Evolutionary conservation across 2,113 vertebrate genomes (phyloP), one percentile per base, ranked within the genome.

Genomic region (Tylochromis polylepis): DNA sequence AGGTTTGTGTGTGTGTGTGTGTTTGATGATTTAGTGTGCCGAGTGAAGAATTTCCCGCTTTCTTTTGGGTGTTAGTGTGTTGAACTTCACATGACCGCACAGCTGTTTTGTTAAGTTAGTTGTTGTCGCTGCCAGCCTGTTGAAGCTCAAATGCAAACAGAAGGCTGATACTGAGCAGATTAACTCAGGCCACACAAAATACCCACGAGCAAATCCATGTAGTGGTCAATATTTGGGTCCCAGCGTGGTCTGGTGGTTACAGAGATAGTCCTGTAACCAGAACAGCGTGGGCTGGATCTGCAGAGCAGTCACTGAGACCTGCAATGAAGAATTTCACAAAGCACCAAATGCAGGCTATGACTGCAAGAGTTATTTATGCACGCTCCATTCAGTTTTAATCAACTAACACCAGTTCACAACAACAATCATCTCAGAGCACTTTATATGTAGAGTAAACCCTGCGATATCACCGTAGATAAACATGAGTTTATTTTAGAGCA

Each of bases 171-270:
- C 62, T 1, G 43, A 87, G 82, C 58, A 65, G 92, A 89, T 93
- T 89, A 88, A 77, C 87, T 81, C 58, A 0, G 31, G 24, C 58
- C 43, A 34, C 82, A 4, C 20, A n/a, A 79, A 57, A 4, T 16
- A 6, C 67, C 43, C 62, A 24, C 18, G 51, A 81, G 82, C 80
- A 84, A n/a, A 87, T 31, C 84, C 46, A n/a, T 15, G 59, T 3
- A 5, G 51, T 1, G 20, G 78, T 92, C 93, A 93, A 89, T 93
- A 93, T 93, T 93, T 90, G 79, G 22, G 85, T 65, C 84, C 53
- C 67, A 41, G 89, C 86, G 65, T 14, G 82, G 85, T 27, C 84
- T 2, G 58, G 20, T 59, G 82, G 46, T 36, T 81, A 53, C 53
- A 60, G 86, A 58, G 46, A 46, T 14, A 12, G 57, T 27, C 62